Base-by-base conservation (phyloP, 2,888 invertebrate genomes). In the Dendrolimus pini region DNA sequence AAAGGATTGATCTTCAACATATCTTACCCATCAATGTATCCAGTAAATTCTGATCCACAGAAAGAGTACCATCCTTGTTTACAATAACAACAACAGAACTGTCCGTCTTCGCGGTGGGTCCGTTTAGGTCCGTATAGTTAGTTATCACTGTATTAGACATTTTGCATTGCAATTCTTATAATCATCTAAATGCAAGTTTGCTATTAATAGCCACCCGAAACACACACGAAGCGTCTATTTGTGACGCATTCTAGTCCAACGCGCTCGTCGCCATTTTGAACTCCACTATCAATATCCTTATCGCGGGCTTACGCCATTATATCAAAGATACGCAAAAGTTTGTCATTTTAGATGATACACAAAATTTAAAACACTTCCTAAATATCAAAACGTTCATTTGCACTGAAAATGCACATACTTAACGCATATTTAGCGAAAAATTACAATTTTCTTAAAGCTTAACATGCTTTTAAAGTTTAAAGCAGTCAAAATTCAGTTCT, bases 31-130 rank as follows among this genome's bases (percentile, higher is more conserved):
- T 93, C 65, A 96, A 92, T 70, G 93, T 94, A 71, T 96, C 94
- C 62, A 97, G 92, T 67, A 95, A 94, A 71, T 95, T 94, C 76
- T 95, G 94, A 84, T 97, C 96, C 54, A 96, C 94, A 61, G 95
- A 94, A 64, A 97, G 92, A 62, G 94, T 94, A 70, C 96, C 96
- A 93, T 96, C 96, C 87, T 96, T 95, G 80, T 95, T 95, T 79
- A 96, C 96, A 80, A 97, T 94, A 81, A 97, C 94, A 73, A 96
- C 94, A 78, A 97, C 93, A 75, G 95, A 93, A 77, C 94, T 94
- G 83, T 94, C 94, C 69, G 92, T 89, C 77, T 91, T 90, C 55
- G 89, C 81, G 12, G 90, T 87, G 62, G 90, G 89, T 66, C 91
- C 91, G 71, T 91, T 91, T 14, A 90, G 79, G 76, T 91, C 91